These are phyloP conservation scores for Centruroides sculpturatus DNA, from an alignment of 1,140 invertebrate genomes.

Conservation along the genomic window DNA sequence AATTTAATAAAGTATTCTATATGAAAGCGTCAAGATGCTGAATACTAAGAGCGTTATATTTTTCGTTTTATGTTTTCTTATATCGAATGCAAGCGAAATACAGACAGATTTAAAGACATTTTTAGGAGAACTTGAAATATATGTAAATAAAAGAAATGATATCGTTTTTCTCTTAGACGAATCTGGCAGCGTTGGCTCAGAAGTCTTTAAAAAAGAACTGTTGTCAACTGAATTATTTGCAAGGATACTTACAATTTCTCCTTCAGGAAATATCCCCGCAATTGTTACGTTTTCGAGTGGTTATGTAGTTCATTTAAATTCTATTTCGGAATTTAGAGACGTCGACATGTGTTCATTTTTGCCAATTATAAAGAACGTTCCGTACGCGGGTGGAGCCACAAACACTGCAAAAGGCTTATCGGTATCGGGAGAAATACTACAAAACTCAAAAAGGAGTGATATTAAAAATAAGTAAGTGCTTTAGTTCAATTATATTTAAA, in stretches of 20 bases:
- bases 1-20: too few species aligned
- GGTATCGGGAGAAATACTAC: neutral
- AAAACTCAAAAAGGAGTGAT: too few species aligned
- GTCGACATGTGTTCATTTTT: constrained; percentile 11
- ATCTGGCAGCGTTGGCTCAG: constrained; percentile 8
- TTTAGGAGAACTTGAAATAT: neutral
- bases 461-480: too few species aligned
- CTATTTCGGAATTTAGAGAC: neutral
- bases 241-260: neutral
- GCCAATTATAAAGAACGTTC: neutral
- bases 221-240: constrained; percentile 2
- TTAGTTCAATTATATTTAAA: too few species aligned
- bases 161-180: constrained; percentile 9
- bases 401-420: neutral
- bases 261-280: neutral
- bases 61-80: too few species aligned
- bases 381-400: neutral
- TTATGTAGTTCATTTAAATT: neutral
- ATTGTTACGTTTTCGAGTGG: constrained; percentile 3
- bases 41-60: too few species aligned
- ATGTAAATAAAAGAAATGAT: neutral
- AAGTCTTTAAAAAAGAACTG: neutral
- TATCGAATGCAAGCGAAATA: neutral
- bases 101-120: neutral
- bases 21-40: too few species aligned